Conservation (phyloP, 2,113 vertebrate genomes). For the Ptilonorhynchus violaceus region DNA sequence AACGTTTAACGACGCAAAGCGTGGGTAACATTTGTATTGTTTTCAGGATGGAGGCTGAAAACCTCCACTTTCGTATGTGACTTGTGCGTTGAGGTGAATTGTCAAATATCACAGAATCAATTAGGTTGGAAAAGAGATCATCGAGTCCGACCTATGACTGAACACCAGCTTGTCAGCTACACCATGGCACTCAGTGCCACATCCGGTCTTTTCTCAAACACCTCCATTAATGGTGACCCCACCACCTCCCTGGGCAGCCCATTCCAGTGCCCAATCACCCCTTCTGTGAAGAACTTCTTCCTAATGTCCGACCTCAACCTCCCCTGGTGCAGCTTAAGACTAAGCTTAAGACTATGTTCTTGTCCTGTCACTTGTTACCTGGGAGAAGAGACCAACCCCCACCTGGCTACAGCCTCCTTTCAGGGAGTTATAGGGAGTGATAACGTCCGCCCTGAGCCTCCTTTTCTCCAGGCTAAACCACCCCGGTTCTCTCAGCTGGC, state of each 20-base stretch:
- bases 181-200: background rate
- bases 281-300: background rate
- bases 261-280: background rate
- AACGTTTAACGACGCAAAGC: rapidly evolving
- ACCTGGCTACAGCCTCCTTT: background rate
- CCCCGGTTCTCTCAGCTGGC: background rate
- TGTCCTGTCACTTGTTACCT: background rate
- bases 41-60: background rate
- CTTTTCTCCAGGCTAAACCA: background rate
- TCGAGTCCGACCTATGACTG: too few species aligned
- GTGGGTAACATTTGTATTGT: rapidly evolving
- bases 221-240: background rate
- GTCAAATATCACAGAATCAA: too few species aligned
- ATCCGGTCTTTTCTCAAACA: background rate
- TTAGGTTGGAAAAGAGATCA: background rate
- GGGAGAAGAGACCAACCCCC: background rate
- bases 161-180: too few species aligned
- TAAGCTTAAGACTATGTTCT: background rate
- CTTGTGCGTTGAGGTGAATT: background rate
- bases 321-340: background rate
- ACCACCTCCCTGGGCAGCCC: background rate
- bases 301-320: background rate
- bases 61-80: rapidly evolving
- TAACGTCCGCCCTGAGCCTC: background rate
- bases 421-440: background rate